Evolutionary conservation across 2,113 vertebrate species (phyloP).

Genomic region (Catharus fuscescens): DNA sequence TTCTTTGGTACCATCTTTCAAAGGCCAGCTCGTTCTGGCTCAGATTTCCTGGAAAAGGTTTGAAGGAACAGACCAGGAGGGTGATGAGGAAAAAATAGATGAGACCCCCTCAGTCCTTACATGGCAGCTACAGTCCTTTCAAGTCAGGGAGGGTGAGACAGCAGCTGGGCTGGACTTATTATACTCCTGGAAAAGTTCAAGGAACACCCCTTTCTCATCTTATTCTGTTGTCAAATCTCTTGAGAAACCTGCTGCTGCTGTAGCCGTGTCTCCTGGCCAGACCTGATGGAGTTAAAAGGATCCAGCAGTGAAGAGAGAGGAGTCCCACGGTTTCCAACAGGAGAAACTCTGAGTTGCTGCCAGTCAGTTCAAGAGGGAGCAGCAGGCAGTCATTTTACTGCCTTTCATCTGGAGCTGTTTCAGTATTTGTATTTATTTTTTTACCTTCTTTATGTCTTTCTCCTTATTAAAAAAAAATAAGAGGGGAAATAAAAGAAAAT

Average conservation of each 20-base stretch:
- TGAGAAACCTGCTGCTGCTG: background rate
- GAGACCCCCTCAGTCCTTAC: background rate
- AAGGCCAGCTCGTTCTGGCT: background rate
- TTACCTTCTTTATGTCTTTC: slow-evolving; percentile 51
- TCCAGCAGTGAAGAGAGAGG: background rate
- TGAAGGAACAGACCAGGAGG: background rate
- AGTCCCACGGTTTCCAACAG: background rate
- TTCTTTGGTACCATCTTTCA: background rate
- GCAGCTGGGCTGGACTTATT: rapidly evolving
- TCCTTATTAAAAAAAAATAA: background rate
- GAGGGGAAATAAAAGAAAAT: background rate
- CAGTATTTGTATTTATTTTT: slow-evolving; percentile 30
- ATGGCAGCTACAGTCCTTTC: background rate
- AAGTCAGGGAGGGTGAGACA: background rate
- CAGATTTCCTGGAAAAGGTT: background rate
- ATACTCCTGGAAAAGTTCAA: background rate
- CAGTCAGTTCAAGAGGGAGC: slow-evolving; percentile 12
- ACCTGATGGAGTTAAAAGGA: background rate
- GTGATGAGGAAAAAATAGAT: background rate
- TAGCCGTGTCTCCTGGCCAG: background rate
- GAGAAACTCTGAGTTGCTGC: background rate
- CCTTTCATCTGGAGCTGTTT: slow-evolving; percentile 22
- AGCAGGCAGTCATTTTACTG: slow-evolving; percentile 20
- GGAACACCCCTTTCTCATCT: background rate
- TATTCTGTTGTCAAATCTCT: background rate